Evolutionary conservation across 1,140 invertebrate species (phyloP).

Genomic region (Zaprionus vittiger): DNA sequence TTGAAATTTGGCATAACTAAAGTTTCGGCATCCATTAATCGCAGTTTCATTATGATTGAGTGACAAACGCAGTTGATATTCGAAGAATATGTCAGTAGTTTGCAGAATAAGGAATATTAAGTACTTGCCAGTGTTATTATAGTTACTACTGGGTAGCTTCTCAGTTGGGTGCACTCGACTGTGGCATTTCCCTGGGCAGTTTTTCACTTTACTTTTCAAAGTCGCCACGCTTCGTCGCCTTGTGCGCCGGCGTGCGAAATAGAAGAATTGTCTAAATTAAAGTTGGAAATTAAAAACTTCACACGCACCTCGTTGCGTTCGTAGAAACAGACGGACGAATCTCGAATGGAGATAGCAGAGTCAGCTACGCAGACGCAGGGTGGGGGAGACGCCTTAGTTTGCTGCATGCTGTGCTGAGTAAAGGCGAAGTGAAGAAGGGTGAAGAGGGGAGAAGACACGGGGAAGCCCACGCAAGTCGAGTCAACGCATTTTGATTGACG

Average conservation of each 20-base stretch:
- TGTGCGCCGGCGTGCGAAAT: conserved; percentile 50
- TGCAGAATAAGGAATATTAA: too few species aligned
- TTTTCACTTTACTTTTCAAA: neutral
- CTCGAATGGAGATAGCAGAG: conserved; percentile 27
- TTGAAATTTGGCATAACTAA: neutral
- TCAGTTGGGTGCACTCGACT: neutral
- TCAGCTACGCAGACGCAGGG: conserved; percentile 11
- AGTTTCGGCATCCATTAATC: neutral
- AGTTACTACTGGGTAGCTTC: neutral
- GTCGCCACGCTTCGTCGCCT: conserved; percentile 71
- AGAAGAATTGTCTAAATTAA: conserved; percentile 78
- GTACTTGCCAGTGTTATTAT: too few species aligned
- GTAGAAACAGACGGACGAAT: conserved; percentile 12
- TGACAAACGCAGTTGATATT: neutral
- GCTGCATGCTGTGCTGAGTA: neutral
- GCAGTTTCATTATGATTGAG: neutral
- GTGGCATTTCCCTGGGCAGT: neutral
- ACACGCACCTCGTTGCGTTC: conserved; percentile 61
- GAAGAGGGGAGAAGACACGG: neutral
- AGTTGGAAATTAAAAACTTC: conserved; percentile 80
- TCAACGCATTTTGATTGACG: conserved; percentile 64
- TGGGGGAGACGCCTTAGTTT: neutral
- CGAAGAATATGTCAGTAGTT: too few species aligned
- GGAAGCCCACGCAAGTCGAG: conserved; percentile 39
- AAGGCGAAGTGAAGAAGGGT: neutral